Base-by-base conservation (phyloP, 2,888 invertebrate genomes). In the Drosophila quinaria region DNA sequence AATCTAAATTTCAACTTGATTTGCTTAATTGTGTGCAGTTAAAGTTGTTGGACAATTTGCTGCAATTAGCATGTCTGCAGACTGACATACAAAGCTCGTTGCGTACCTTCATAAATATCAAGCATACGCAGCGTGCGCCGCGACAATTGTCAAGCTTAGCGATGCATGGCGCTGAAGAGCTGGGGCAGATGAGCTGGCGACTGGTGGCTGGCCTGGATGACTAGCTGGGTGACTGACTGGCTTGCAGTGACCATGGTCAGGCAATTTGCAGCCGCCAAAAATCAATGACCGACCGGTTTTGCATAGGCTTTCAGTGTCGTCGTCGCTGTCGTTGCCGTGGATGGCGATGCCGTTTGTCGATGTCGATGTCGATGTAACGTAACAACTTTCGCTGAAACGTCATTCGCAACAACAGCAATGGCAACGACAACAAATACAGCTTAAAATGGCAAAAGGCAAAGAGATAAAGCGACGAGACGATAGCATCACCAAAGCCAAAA, bases 311-410 rank as follows among this genome's bases (percentile, higher is more conserved):
- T 80, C 71, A 76, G 83, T 69, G 76, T 73, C 62, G 71, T 61
- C 51, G 70, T 37, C 19, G 41, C 13, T 1, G 29, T 55, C 8
- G 63, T 22, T 2, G 42, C 39, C 39, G 17, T 37, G 11, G 42
- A 47, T 37, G 35, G 61, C 37, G 39, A 54, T 51, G 74, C 52
- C 44, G 39, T 37, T 55, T 78, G 87, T 73, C 25, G 25, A 2
- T 25, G 11, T 13, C 35, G 35, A 6, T 37, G 35, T 37, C 87
- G 83, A 87, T 71, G 83, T 86, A 86, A 88, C 87, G 82, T 82
- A 85, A 86, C 89, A 87, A 89, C 85, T 86, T 86, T 86, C 85
- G 89, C 85, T 87, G 80, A 84, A 85, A 88, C 89, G 85, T 89
- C 87, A 89, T 86, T 83, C 81, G 56, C 75, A 79, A 64, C 66